Base-by-base conservation (phyloP, 2,797 vertebrate genomes). In the Anableps anableps region DNA sequence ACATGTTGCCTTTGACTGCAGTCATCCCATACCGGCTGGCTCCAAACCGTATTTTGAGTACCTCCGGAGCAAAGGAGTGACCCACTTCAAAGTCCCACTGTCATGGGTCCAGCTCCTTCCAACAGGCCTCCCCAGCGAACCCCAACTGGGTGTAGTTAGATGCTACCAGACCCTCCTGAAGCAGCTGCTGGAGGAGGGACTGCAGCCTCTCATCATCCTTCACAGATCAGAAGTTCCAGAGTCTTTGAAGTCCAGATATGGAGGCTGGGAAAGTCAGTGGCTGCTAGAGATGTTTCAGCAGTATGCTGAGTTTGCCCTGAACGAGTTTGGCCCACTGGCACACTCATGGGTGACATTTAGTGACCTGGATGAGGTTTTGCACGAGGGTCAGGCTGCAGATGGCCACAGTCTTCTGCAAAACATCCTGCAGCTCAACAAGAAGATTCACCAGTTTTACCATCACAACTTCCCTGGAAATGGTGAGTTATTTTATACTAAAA, bases 311-410 rank as follows among this genome's bases (percentile, higher is more conserved):
- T 97, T 98, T 75, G 95, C 93, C 75, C 97, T 98, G 78, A 58
- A 0, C 0, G 70, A 89, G 72, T 98, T 98, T 79, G 96, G 96
- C 79, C 91, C 92, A 26, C 77, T 96, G 47, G 96, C 95, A 0
- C 71, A 91, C 0, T 84, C 91, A 34, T 99, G 97, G 96, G 75
- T 99, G 77, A 97, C 97, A 1, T 96, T 99, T 81, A 95, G 96
- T 6, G 84, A 96, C 53, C 64, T 97, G 79, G 90, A 93, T 0
- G 91, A 88, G 34, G 80, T 93, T 23, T 76, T 34, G 79, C 79
- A 41, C 41, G 80, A 80, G 1, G 78, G 36, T 23, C 81, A 85
- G 0, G 0, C 70, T 19, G 79, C 83, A 9, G 84, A 78, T 23
- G 80, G 34, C 72, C 5, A 75, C 0, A 51, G 77, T n/a, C 36